These are phyloP conservation scores for Pteromalus puparum DNA, from an alignment of 1,140 invertebrate genomes.

Conservation along the genomic window DNA sequence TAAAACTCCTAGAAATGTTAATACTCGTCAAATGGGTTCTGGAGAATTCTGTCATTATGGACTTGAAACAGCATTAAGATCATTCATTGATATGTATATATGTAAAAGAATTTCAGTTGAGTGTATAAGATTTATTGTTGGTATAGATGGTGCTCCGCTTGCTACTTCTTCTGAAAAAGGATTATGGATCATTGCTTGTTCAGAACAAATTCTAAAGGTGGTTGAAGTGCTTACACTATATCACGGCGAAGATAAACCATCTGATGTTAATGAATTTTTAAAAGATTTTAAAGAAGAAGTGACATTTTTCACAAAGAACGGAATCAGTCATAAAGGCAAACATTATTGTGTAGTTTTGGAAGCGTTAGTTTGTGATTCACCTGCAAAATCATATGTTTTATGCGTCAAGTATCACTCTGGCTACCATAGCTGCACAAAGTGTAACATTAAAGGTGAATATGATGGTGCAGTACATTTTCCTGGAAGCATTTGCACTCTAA, in stretches of 20 bases:
- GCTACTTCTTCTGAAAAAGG: constrained; percentile 48
- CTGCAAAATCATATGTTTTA: constrained; percentile 58
- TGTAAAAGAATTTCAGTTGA: background rate
- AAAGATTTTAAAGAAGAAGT: constrained; percentile 62
- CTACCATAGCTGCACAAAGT: constrained; percentile 63
- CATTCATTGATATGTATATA: constrained; percentile 10
- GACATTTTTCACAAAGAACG: constrained; percentile 50
- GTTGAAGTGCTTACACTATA: constrained; percentile 60
- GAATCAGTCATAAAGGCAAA: constrained; percentile 54
- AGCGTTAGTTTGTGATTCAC: constrained; percentile 61
- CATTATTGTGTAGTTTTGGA: constrained; percentile 53
- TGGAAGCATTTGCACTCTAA: constrained; percentile 44
- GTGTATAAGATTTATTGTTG: constrained; percentile 1
- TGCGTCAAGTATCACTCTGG: constrained; percentile 52
- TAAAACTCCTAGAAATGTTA: constrained; percentile 35
- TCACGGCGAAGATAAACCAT: constrained; percentile 59
- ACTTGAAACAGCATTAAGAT: constrained; percentile 35
- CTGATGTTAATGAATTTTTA: constrained; percentile 58
- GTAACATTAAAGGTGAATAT: constrained; percentile 59
- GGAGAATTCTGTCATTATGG: constrained; percentile 52
- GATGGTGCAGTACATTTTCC: constrained; percentile 58
- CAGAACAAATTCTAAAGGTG: constrained; percentile 56
- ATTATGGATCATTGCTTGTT: constrained; percentile 61
- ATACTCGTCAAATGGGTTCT: constrained; percentile 11
- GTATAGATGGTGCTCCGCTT: constrained; percentile 57